A percentile compares a stretch with the other conserved stretches of the same genome.
These are phyloP conservation scores for Tadarida brasiliensis DNA, from an alignment of 2,797 vertebrate species.

Conservation along the genomic window DNA sequence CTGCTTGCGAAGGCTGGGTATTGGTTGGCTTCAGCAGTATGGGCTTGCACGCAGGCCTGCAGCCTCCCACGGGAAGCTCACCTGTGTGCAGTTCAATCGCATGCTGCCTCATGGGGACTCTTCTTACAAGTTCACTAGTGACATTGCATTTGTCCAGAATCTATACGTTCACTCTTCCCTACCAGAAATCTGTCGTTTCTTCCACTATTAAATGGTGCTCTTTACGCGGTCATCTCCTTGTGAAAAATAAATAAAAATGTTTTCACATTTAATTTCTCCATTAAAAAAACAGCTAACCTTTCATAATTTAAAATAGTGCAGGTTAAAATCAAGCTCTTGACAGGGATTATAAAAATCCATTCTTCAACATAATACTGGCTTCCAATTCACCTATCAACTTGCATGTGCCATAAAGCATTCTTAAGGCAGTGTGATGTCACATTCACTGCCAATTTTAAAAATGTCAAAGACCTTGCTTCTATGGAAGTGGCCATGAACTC, in stretches of 20 bases:
- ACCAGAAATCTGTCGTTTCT: not conserved
- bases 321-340: constrained; percentile 16
- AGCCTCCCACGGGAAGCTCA: constrained; percentile 68
- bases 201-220: not conserved
- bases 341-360: not conserved
- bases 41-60: constrained; percentile 66
- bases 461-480: not conserved
- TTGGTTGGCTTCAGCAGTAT: constrained; percentile 72
- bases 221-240: not conserved
- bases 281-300: not conserved
- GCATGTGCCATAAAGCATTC: not conserved
- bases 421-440: not conserved
- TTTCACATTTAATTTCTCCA: constrained; percentile 4
- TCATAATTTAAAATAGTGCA: not conserved
- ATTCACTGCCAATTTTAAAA: not conserved
- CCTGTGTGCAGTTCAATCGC: constrained; percentile 50
- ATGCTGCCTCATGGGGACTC: not conserved
- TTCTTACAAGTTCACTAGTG: not conserved
- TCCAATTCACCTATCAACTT: not conserved
- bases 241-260: not conserved
- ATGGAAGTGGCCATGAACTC: not conserved
- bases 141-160: too few relatives aligned
- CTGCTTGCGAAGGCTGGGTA: constrained; percentile 80
- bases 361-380: not conserved
- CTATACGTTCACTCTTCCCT: not conserved